Conservation (phyloP, 2,113 vertebrate species). For the Monarcha castaneiventris region DNA sequence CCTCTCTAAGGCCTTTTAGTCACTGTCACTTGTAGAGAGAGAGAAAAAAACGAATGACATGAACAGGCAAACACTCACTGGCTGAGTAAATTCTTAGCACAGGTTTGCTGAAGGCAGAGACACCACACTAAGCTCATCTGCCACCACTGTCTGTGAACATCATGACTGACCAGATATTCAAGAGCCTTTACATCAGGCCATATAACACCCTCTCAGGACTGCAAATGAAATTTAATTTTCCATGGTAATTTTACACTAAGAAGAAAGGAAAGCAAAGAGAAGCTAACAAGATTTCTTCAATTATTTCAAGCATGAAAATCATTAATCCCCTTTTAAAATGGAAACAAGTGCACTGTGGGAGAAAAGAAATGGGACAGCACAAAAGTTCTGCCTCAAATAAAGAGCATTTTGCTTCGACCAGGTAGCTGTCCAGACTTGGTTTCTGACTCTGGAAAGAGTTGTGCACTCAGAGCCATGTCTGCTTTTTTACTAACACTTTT, state of each 20-base stretch:
- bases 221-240: background rate
- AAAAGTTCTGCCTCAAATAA: background rate
- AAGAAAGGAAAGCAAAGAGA: background rate
- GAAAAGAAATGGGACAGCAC: background rate
- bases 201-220: background rate
- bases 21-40: background rate
- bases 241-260: background rate
- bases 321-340: background rate
- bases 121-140: background rate
- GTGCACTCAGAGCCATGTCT: background rate
- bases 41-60: fast-evolving
- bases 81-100: background rate
- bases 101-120: background rate
- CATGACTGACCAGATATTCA: background rate
- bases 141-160: background rate
- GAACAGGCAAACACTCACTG: background rate
- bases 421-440: background rate
- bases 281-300: background rate
- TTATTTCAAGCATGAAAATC: constrained; percentile 11
- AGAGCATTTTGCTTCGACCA: background rate
- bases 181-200: background rate
- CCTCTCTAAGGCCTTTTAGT: background rate
- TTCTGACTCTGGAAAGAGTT: background rate
- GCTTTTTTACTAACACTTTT: background rate
- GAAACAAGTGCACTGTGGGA: background rate